A percentile compares a stretch with the other conserved stretches of the same genome.
These are phyloP conservation scores for Tautogolabrus adspersus DNA, from an alignment of 2,113 vertebrate species.

Conservation along the genomic window DNA sequence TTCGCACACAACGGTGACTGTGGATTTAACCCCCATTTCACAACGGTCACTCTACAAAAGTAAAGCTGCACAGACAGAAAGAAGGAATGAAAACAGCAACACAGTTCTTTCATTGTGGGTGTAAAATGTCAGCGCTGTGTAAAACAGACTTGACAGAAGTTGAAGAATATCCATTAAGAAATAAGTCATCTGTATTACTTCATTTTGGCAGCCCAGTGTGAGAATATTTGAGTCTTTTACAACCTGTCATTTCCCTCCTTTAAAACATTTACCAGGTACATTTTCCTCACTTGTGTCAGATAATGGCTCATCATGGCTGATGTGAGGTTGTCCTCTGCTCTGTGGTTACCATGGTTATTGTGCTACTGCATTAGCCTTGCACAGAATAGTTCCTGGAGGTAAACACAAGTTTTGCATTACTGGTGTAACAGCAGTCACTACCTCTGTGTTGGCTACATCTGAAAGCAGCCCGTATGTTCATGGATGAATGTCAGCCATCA, in stretches of 20 bases:
- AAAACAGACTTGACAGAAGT: not conserved
- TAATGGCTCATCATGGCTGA: not conserved
- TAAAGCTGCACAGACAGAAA: not conserved
- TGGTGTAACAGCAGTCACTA: not conserved
- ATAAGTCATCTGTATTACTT: not conserved
- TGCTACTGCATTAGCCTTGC: not conserved
- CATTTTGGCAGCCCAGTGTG: not conserved
- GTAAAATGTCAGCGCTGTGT: not conserved
- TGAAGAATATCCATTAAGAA: not conserved
- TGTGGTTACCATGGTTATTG: conserved; percentile 15
- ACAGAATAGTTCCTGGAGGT: not conserved
- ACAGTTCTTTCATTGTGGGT: not conserved
- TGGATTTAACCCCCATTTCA: not conserved
- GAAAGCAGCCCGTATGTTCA: too few relatives aligned
- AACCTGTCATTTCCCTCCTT: not conserved
- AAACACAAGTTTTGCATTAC: not conserved
- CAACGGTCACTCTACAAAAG: not conserved
- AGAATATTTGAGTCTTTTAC: not conserved
- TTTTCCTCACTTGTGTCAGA: not conserved
- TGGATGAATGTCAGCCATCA: too few relatives aligned
- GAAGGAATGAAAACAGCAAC: not conserved
- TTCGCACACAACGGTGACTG: not conserved
- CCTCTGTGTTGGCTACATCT: not conserved
- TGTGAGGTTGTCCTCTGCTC: not conserved
- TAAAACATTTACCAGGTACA: not conserved